These are phyloP conservation scores for Rhineura floridana DNA, from an alignment of 2,113 vertebrate genomes.

Conservation along the genomic window DNA sequence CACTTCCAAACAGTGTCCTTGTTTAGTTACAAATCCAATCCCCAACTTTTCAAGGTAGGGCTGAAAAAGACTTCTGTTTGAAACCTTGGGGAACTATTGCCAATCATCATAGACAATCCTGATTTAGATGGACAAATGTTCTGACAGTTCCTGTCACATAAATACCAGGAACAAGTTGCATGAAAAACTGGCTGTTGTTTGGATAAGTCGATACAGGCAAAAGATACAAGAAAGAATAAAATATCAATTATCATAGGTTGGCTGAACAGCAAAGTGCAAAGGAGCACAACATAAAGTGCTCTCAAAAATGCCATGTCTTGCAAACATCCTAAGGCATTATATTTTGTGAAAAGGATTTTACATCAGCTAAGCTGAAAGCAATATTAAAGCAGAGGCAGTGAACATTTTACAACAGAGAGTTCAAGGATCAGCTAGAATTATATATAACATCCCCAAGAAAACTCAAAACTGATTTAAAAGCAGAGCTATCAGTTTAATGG, in stretches of 20 bases:
- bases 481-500: not conserved
- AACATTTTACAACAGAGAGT: slow-evolving; percentile 43
- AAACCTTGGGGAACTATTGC: too few relatives aligned
- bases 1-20: not conserved
- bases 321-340: slow-evolving; percentile 67
- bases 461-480: slow-evolving; percentile 10
- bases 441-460: slow-evolving; percentile 47
- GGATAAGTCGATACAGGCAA: not conserved
- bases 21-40: not conserved
- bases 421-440: slow-evolving; percentile 47
- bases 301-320: slow-evolving; percentile 49
- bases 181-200: not conserved
- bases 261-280: slow-evolving; percentile 55
- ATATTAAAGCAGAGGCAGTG: slow-evolving; percentile 58
- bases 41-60: too few relatives aligned
- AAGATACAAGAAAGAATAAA: slow-evolving; percentile 33
- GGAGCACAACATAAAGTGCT: slow-evolving; percentile 50
- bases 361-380: slow-evolving; percentile 55
- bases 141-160: not conserved
- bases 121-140: too few relatives aligned
- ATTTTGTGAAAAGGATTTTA: slow-evolving; percentile 66
- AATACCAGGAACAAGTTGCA: not conserved
- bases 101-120: too few relatives aligned
- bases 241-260: slow-evolving; percentile 53
- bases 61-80: too few relatives aligned